Base-by-base conservation (phyloP, 2,888 invertebrate species). In the Automeris io region DNA sequence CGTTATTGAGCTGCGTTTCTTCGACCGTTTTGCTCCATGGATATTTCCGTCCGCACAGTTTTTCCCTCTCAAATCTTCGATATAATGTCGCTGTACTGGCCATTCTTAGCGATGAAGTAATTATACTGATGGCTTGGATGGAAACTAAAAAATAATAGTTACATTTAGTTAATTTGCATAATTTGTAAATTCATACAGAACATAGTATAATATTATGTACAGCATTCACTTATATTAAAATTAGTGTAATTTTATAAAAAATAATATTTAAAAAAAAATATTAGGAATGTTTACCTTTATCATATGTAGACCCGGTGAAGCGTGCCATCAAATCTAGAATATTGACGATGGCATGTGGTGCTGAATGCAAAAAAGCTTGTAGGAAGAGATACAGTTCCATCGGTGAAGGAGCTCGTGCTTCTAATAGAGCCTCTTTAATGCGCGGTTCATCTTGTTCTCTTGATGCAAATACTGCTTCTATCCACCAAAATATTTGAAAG, bases 1-100 rank as follows among this genome's bases (percentile, higher is more conserved):
- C 58, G 5, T 37, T 31, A 23, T 29, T 16, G n/a, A 1, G 13
- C 16, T 16, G 29, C 16, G n/a, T 16, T 29, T 61, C 52, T 25
- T 62, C 50, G 5, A 44, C 35, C 19, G 53, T 53, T 23, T 55
- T 54, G 13, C 88, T 88, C 94, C 94, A 95, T 1, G 94, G 94
- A 68, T 93, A 91, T 58, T 88, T 88, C 33, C 90, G 88, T 0
- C 94, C 94, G 36, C 90, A 90, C 21, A 92, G 61, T 56, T 92
- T 92, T 73, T 94, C 93, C 48, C 93, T 90, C 73, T 93, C 93
- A 61, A 94, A 94, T 60, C 93, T 88, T 70, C 94, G 91, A 59
- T 92, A 94, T 16, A 90, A 80, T 18, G 92, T 90, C 9, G 93
- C 92, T 24, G 91, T 91, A 39, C 90, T 88, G 0, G 94, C 90